Evolutionary conservation across 2,888 invertebrate genomes (phyloP).

Genomic region (Xestia rhomboidea): DNA sequence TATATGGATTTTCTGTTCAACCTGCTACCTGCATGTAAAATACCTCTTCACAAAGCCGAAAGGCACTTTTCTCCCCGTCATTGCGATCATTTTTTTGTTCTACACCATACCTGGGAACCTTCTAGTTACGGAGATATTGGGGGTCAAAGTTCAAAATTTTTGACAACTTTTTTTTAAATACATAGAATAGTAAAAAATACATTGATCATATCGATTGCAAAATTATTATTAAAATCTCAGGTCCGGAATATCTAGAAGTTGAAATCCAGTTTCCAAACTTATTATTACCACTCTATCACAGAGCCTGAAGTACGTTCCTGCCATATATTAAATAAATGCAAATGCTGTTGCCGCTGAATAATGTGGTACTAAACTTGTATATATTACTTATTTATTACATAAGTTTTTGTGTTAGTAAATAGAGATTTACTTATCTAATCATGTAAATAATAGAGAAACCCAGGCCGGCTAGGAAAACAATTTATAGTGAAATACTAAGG

Average conservation of each 20-base stretch:
- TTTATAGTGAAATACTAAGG: background rate
- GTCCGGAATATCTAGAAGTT: background rate
- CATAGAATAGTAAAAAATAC: background rate
- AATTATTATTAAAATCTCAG: background rate
- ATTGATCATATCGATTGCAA: background rate
- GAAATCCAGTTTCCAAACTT: slow-evolving; percentile 2
- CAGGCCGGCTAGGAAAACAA: background rate
- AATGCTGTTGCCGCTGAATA: slow-evolving; percentile 10
- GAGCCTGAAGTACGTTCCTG: background rate
- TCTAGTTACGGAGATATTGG: too few species aligned
- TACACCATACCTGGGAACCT: too few species aligned
- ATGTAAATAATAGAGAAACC: slow-evolving; percentile 3
- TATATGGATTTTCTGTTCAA: background rate
- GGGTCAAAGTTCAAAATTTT: too few species aligned
- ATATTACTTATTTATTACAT: background rate
- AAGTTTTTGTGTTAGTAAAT: background rate
- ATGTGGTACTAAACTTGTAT: background rate
- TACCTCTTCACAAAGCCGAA: too few species aligned
- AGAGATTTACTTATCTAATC: slow-evolving; percentile 14
- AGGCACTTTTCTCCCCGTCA: too few species aligned
- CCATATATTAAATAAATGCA: slow-evolving; percentile 11
- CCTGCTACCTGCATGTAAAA: background rate
- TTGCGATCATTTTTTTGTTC: too few species aligned
- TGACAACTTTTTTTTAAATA: too few species aligned
- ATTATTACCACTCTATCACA: background rate